Evolutionary conservation across 2,888 invertebrate species (phyloP).

Genomic region (Nymphalis polychloros): DNA sequence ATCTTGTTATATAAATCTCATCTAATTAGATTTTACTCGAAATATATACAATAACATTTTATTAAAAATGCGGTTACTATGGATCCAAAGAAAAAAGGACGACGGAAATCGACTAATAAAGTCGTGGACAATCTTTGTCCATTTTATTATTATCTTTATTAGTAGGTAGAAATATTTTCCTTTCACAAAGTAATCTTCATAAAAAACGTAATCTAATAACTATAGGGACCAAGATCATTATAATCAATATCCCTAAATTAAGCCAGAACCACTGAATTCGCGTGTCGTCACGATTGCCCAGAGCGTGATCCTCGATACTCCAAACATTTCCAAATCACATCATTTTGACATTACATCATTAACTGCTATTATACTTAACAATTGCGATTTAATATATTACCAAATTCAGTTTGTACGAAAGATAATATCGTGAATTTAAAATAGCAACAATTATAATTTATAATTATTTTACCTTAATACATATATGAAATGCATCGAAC

Average conservation of each 20-base stretch:
- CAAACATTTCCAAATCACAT: conserved; percentile 22
- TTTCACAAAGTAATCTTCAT: not conserved
- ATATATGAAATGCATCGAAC: no score
- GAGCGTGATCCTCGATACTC: conserved; percentile 25
- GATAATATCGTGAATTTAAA: no score
- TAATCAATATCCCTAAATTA: conserved; percentile 25
- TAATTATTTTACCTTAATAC: no score
- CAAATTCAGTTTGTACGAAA: conserved; percentile 2
- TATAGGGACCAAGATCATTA: conserved; percentile 2
- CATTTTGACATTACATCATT: conserved; percentile 26
- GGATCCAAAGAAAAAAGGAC: no score
- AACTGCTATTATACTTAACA: conserved; percentile 12
- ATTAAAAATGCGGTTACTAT: no score
- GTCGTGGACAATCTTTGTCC: no score
- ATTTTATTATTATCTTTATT: no score
- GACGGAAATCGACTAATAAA: no score
- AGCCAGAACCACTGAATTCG: conserved; percentile 57
- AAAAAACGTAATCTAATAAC: not conserved
- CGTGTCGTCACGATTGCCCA: conserved; percentile 67
- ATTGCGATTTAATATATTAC: conserved; percentile 5
- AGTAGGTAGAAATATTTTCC: not conserved
- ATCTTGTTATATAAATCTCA: no score
- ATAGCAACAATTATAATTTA: not conserved
- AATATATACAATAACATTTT: no score
- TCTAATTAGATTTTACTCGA: no score